phyloP scores from a whole-genome alignment of 2,888 invertebrate species.

The Caenorhabditis afra region DNA sequence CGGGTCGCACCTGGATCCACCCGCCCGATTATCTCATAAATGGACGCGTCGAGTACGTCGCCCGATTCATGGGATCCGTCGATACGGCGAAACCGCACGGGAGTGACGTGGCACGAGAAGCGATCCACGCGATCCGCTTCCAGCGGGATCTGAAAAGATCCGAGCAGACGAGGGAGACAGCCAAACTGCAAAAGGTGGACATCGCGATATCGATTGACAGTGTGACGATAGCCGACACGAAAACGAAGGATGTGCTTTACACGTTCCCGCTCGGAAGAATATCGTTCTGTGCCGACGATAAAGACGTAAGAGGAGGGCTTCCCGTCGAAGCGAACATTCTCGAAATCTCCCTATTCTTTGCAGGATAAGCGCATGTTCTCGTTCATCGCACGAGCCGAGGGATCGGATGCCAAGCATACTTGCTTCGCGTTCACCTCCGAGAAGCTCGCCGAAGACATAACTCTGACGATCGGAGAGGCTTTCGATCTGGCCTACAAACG shows the following conservation, averaged over 20 bases:
- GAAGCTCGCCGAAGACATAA: slow-evolving; percentile 96
- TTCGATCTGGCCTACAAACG: slow-evolving; percentile 93
- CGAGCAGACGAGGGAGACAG: slow-evolving; percentile 88
- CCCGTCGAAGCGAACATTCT: too few species aligned
- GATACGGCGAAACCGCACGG: slow-evolving; percentile 97
- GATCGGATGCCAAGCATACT: slow-evolving; percentile 85
- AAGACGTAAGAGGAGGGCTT: slow-evolving; percentile 84
- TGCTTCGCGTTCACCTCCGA: slow-evolving; percentile 98
- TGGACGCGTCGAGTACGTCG: slow-evolving; percentile 96
- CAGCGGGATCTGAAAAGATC: slow-evolving; percentile 87
- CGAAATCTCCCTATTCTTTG: slow-evolving; percentile 17
- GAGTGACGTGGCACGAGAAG: slow-evolving; percentile 97
- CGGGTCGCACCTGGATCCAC: slow-evolving; percentile 75
- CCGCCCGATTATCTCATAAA: slow-evolving; percentile 89
- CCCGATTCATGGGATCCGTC: slow-evolving; percentile 96
- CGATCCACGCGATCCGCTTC: slow-evolving; percentile 89
- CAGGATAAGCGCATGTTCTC: slow-evolving; percentile 94
- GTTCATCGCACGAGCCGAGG: slow-evolving; percentile 88
- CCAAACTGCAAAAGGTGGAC: slow-evolving; percentile 88
- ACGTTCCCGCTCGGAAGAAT: slow-evolving; percentile 97
- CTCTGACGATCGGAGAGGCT: slow-evolving; percentile 96
- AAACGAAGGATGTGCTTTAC: slow-evolving; percentile 87
- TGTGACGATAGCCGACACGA: slow-evolving; percentile 90
- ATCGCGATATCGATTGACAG: slow-evolving; percentile 98
- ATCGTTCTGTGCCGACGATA: slow-evolving; percentile 98